Base-by-base conservation (phyloP, 1,140 invertebrate genomes). In the Drosophila albomicans region DNA sequence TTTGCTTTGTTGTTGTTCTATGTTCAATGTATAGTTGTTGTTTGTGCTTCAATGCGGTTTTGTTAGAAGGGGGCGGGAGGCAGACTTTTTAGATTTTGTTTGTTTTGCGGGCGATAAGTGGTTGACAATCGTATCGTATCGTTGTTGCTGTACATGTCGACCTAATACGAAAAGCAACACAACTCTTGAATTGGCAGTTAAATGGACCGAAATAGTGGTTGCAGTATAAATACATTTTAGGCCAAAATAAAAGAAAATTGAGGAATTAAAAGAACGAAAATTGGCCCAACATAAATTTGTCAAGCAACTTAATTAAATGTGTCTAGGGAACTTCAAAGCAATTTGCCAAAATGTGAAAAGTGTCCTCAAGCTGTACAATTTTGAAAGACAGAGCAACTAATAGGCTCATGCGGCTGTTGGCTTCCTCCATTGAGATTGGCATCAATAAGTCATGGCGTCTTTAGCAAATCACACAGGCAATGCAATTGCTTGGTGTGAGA, bases 31-130 rank as follows among this genome's bases (percentile, higher is more conserved):
- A 25, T 25, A 25, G 20, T 25, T 4, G 20, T 25, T 25, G 20
- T 25, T 25, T 3, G 20, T 72, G 35, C 49, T 71, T 30, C 45
- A 71, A 56, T 72, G 70, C 8, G 71, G 71, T 54, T 68, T 61
- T 38, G 7, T 32, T 7, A 25, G 30, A 7, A 32, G 30, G 30
- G 30, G 7, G 62, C 61, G 69, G 38, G 61, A 66, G 49, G 61
- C 52, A 5, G 15, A 86, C 82, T 82, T 76, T 79, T 72, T 82
- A 41, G 75, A 82, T 87, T 86, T 87, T 82, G 78, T 86, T 86
- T 87, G 75, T 72, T 79, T 69, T 86, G 82, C 72, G 82, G 82
- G 63, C 82, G 79, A 87, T 87, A 86, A 86, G 82, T 79, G 82
- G 82, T 86, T 81, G 79, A 75, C 79, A 82, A 73, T 79, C 63